phyloP scores from a whole-genome alignment of 2,888 invertebrate genomes.

The Zygaena filipendulae region DNA sequence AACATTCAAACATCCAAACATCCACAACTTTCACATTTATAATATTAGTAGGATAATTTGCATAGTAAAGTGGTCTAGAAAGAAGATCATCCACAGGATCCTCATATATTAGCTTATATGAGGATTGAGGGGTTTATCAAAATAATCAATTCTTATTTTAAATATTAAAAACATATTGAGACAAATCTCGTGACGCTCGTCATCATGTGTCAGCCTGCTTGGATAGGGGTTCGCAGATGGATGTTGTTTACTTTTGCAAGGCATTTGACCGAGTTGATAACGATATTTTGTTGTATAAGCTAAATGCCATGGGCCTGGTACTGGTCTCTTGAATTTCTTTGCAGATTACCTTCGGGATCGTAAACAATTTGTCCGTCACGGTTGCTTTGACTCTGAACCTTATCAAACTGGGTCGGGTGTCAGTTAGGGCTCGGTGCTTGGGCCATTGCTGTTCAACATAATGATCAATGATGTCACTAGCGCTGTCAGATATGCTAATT shows the following conservation, averaged over 20 bases:
- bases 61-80: too few species aligned
- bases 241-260: too few species aligned
- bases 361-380: constrained; percentile 1
- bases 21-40: too few species aligned
- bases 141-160: too few species aligned
- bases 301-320: neutral
- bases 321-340: neutral
- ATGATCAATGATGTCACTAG: constrained; percentile 1
- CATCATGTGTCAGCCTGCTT: neutral
- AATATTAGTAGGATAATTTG: too few species aligned
- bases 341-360: constrained; percentile 1
- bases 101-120: too few species aligned
- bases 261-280: constrained; percentile 4
- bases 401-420: constrained; percentile 5
- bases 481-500: neutral
- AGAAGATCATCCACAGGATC: too few species aligned
- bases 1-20: too few species aligned
- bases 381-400: neutral
- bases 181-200: neutral
- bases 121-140: too few species aligned
- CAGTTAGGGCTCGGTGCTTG: constrained; percentile 1
- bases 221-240: constrained; percentile 1
- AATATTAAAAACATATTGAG: too few species aligned
- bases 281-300: constrained; percentile 2
- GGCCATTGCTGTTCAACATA: constrained; percentile 1